Percentiles rank a stretch among this genome's conserved stretches.
Evolutionary conservation across 2,797 vertebrate genomes (phyloP).

Genomic region (Taeniopygia guttata): DNA sequence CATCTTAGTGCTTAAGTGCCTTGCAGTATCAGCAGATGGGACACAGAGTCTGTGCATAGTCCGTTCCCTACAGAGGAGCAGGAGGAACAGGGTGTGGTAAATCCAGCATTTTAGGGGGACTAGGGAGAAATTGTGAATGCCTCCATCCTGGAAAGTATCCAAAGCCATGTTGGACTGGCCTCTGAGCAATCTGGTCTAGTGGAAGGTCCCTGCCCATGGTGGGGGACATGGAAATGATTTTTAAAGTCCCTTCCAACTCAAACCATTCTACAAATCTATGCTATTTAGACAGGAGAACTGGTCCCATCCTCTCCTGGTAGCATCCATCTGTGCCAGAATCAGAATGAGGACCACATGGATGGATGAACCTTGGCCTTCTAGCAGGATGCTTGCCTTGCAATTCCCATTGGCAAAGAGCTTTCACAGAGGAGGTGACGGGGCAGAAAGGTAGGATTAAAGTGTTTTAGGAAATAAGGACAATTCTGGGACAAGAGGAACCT

Average conservation of each 20-base stretch:
- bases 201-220: neutral
- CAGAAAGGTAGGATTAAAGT: neutral
- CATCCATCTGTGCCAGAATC: neutral
- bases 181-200: neutral
- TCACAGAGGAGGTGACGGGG: neutral
- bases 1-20: neutral
- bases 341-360: rapidly evolving
- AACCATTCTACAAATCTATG: neutral
- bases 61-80: neutral
- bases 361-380: neutral
- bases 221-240: neutral
- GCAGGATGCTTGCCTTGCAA: neutral
- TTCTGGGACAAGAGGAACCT: neutral
- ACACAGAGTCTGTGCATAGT: rapidly evolving
- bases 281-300: neutral
- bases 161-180: neutral
- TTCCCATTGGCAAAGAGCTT: neutral
- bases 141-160: neutral
- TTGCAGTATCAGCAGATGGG: neutral
- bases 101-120: rapidly evolving
- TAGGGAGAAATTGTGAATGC: neutral
- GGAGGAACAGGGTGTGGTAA: neutral
- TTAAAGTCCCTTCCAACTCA: neutral
- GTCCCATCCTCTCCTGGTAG: neutral
- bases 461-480: neutral